Evolutionary conservation across 1,140 invertebrate species (phyloP).

Genomic region (Scaptomyza graminum): DNA sequence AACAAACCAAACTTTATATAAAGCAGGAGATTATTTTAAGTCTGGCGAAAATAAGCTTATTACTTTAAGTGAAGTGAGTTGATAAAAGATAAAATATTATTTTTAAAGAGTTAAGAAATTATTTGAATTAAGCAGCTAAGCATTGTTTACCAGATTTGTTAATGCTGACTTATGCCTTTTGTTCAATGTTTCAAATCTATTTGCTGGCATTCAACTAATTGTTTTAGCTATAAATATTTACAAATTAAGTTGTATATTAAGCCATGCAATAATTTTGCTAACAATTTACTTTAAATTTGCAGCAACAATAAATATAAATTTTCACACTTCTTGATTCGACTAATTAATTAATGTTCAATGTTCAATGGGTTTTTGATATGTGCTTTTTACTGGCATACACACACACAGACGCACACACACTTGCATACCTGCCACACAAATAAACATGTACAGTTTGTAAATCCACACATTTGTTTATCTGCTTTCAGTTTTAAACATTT

Average conservation of each 20-base stretch:
- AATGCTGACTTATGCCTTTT: no score
- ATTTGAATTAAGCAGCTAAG: no score
- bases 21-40: no score
- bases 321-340: constrained; percentile 9
- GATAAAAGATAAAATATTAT: no score
- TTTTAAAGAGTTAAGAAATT: no score
- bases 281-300: background rate
- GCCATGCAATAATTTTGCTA: background rate
- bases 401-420: no score
- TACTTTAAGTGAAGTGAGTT: no score
- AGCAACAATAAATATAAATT: background rate
- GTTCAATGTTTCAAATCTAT: background rate
- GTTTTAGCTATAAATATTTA: background rate
- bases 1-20: background rate
- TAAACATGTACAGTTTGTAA: constrained; percentile 10
- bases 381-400: constrained; percentile 4
- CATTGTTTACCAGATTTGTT: no score
- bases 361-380: constrained; percentile 16
- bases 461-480: constrained; percentile 23
- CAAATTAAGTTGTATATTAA: background rate
- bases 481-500: constrained; percentile 9
- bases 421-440: constrained; percentile 1
- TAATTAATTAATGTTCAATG: constrained; percentile 9
- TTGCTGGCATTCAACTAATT: background rate
- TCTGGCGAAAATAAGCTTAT: no score